phyloP scores from a whole-genome alignment of 1,140 invertebrate species.

The Diprion similis region DNA sequence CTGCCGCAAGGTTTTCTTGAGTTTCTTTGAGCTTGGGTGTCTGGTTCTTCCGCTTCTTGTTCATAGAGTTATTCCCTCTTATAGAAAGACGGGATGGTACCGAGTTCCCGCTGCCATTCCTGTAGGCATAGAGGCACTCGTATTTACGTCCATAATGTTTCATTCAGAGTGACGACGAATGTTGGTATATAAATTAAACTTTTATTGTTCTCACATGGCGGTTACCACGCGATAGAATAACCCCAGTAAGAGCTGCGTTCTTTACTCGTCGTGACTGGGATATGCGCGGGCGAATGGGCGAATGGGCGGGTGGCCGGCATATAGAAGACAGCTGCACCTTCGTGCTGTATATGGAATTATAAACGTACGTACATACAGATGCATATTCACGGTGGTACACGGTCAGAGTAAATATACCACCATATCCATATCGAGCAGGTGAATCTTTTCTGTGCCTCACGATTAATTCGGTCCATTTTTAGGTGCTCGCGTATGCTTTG shows the following conservation, averaged over 20 bases:
- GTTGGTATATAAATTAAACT: conserved; percentile 5
- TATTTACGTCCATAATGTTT: background rate
- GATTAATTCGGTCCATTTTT: background rate
- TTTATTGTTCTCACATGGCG: background rate
- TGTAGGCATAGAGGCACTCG: background rate
- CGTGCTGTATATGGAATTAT: conserved; percentile 1
- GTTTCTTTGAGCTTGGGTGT: too few relatives aligned
- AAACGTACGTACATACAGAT: background rate
- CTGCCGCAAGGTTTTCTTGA: too few relatives aligned
- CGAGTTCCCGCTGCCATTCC: background rate
- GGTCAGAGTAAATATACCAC: background rate
- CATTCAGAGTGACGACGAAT: background rate
- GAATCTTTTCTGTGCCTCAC: background rate
- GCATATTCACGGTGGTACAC: too few relatives aligned
- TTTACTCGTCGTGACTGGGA: background rate
- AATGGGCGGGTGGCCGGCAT: background rate
- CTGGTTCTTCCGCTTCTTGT: background rate
- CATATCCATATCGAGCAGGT: background rate
- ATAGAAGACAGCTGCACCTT: background rate
- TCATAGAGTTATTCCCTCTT: background rate
- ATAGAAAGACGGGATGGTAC: background rate
- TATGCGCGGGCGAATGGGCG: background rate
- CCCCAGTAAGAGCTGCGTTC: background rate
- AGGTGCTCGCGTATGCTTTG: background rate
- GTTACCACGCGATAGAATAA: background rate